Base-by-base conservation (phyloP, 2,797 vertebrate species). In the Lagocephalus sceleratus region DNA sequence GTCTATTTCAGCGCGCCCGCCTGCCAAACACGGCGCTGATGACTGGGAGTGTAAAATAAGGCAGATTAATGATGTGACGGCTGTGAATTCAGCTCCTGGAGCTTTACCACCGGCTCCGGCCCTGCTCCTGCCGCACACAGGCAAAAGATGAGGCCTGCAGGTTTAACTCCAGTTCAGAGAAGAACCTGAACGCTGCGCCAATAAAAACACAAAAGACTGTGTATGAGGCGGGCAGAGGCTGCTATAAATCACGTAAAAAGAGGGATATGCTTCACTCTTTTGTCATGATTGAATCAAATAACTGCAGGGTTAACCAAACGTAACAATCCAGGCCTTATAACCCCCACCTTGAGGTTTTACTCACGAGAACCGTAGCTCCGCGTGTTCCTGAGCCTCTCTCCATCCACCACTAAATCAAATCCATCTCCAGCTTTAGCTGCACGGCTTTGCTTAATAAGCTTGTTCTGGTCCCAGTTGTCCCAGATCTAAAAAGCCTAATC, bases 1-100 rank as follows among this genome's bases (percentile, higher is more conserved):
- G 66, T 83, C 64, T 59, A 55, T 67, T 61, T 71, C 55, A 74
- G 51, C 47, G 22, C 44, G 54, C 42, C 16, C 20, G 60, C 22
- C 48, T 62, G 71, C 77, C 74, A 81, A 65, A 51, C 49, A 47
- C 59, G 66, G 62, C 17, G 51, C 60, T 50, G 35, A 2, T 59
- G 60, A 69, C 67, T 63, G 59, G 42, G 22, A 44, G 53, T 57
- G 68, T 69, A 53, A 73, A 77, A 80, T 51, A 61, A 80, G 54
- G 38, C 53, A 82, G 73, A 86, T 80, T 76, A 69, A 84, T 80
- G 77, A 74, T 45, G 73, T 82, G 77, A 80, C 53, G 65, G 52
- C 65, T 53, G 21, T 59, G 51, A 75, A 68, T 79, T 66, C 40
- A 62, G n/a, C 66, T 66, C 23, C 10, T 35, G 51, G 42, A 71